phyloP scores from a whole-genome alignment of 2,888 invertebrate genomes.

The Diogma glabrata region DNA sequence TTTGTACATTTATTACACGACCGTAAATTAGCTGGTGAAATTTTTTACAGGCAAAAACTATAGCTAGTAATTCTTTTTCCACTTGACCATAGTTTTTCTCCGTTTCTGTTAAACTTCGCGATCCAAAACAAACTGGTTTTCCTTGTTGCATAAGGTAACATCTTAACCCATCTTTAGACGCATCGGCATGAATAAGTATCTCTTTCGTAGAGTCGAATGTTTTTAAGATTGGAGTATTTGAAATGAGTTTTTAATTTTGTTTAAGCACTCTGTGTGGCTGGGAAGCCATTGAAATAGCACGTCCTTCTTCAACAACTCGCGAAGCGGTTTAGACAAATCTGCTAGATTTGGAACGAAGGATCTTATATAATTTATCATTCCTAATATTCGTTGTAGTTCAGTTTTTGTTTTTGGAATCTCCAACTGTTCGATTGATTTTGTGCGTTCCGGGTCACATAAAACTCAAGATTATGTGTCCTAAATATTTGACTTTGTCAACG shows the following conservation, averaged over 20 bases:
- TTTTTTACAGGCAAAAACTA: conserved; percentile 18
- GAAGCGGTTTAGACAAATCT: conserved; percentile 13
- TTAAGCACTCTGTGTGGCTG: conserved; percentile 8
- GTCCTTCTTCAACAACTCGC: conserved; percentile 15
- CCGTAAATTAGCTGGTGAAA: conserved; percentile 18
- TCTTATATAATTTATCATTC: conserved; percentile 18
- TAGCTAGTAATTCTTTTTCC: conserved; percentile 19
- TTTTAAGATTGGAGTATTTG: conserved; percentile 13
- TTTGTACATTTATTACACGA: too few relatives aligned
- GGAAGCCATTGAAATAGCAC: conserved; percentile 12
- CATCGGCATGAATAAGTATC: conserved; percentile 17
- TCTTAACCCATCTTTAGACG: conserved; percentile 17
- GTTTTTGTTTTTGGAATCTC: conserved; percentile 17
- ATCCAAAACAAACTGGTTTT: conserved; percentile 16
- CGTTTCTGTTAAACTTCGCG: conserved; percentile 13
- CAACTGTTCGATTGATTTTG: conserved; percentile 14
- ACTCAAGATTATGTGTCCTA: conserved; percentile 16
- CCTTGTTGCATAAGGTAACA: conserved; percentile 16
- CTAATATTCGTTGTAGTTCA: conserved; percentile 18
- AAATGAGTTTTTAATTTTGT: conserved; percentile 15
- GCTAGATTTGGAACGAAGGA: conserved; percentile 16
- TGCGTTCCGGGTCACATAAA: conserved; percentile 12
- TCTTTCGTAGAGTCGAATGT: conserved; percentile 14
- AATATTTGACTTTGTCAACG: conserved; percentile 13
- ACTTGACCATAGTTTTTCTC: conserved; percentile 17